Conservation (phyloP, 2,888 invertebrate genomes). For the Luffia ferchaultella region DNA sequence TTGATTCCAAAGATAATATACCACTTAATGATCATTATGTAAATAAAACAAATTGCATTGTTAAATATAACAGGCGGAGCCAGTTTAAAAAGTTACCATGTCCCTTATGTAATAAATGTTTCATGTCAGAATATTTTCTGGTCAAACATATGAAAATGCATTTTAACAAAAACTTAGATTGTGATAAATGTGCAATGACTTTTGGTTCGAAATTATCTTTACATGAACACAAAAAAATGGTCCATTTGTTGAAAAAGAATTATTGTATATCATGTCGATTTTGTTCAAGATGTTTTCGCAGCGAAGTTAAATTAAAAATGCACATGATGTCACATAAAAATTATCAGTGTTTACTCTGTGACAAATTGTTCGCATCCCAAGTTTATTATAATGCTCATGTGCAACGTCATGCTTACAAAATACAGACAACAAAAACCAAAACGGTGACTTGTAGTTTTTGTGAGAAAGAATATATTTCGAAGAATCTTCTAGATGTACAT, state of each 20-base stretch:
- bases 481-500: conserved; percentile 42
- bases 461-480: conserved; percentile 38
- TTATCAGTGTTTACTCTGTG: conserved; percentile 35
- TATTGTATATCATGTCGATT: conserved; percentile 26
- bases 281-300: conserved; percentile 33
- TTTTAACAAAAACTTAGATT: conserved; percentile 23
- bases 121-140: conserved; percentile 46
- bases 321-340: conserved; percentile 30
- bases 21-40: not conserved
- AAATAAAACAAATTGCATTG: not conserved
- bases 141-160: conserved; percentile 42
- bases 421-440: conserved; percentile 22
- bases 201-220: conserved; percentile 41
- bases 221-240: conserved; percentile 41
- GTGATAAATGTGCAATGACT: conserved; percentile 25
- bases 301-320: conserved; percentile 21
- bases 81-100: conserved; percentile 30
- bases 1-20: not conserved
- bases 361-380: conserved; percentile 33
- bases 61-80: conserved; percentile 2
- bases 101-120: conserved; percentile 41
- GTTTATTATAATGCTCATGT: conserved; percentile 31
- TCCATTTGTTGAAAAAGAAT: conserved; percentile 26
- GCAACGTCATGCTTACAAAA: conserved; percentile 32
- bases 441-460: conserved; percentile 43